These are phyloP conservation scores for Pipa parva DNA, from an alignment of 2,113 vertebrate genomes.

Conservation along the genomic window DNA sequence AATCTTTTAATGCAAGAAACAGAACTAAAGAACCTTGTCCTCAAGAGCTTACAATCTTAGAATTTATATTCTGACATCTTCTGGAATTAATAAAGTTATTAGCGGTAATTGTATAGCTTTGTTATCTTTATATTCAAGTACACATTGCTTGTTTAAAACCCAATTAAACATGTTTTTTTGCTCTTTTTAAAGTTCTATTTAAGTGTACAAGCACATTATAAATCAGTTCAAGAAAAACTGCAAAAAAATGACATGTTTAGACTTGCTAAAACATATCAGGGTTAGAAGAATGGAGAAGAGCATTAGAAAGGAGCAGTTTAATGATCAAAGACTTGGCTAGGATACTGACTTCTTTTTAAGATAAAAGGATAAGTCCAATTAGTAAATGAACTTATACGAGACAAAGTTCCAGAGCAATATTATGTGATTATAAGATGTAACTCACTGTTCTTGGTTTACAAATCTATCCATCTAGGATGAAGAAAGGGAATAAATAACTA, in stretches of 20 bases:
- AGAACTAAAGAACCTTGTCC: too few relatives aligned
- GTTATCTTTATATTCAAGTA: too few relatives aligned
- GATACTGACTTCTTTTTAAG: slow-evolving; percentile 3
- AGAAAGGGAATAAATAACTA: slow-evolving; percentile 32
- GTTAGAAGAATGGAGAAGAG: background rate
- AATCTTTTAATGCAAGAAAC: background rate
- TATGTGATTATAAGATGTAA: slow-evolving; percentile 27
- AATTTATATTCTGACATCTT: too few relatives aligned
- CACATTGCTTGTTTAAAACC: too few relatives aligned
- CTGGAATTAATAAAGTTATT: too few relatives aligned
- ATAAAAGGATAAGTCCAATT: slow-evolving; percentile 36
- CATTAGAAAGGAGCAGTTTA: slow-evolving; percentile 1
- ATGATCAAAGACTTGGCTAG: slow-evolving; percentile 23
- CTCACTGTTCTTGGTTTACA: slow-evolving; percentile 7
- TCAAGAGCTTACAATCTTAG: too few relatives aligned
- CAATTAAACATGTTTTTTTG: background rate
- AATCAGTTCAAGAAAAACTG: background rate
- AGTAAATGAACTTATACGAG: slow-evolving; percentile 29
- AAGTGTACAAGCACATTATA: background rate
- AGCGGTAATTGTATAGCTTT: too few relatives aligned
- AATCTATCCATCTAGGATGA: slow-evolving; percentile 28
- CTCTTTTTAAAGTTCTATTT: background rate
- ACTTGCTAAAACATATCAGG: background rate
- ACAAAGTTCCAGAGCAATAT: slow-evolving; percentile 22
- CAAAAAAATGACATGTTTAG: background rate